Conservation (phyloP, 2,113 vertebrate genomes). For the Proteles cristata region DNA sequence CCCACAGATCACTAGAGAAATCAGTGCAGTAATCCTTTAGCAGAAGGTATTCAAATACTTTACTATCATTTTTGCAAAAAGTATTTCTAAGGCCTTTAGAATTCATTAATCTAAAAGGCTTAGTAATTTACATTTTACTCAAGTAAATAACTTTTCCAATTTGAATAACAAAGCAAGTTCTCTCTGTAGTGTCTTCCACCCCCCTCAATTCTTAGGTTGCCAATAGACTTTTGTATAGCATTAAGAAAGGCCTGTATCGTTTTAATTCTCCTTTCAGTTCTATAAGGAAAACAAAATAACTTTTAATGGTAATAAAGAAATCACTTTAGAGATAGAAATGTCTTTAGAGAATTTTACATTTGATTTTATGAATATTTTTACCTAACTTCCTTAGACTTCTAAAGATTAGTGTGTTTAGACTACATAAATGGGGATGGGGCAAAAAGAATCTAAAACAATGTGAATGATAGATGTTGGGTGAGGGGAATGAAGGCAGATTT, state of each 20-base stretch:
- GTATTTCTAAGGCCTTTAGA: background rate
- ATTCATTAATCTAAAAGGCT: background rate
- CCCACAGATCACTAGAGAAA: background rate
- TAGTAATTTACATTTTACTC: background rate
- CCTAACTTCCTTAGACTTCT: background rate
- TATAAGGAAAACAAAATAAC: background rate
- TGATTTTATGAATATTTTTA: slow-evolving; percentile 23
- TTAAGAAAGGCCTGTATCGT: background rate
- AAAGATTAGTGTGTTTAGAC: background rate
- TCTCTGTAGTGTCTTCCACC: background rate
- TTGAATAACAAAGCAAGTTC: slow-evolving; percentile 24
- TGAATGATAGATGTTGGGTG: background rate
- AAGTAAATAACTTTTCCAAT: background rate
- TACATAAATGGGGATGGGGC: background rate
- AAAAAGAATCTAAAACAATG: background rate
- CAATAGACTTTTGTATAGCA: background rate
- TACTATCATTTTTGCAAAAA: background rate
- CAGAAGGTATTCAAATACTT: background rate
- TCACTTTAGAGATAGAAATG: background rate
- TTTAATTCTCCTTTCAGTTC: background rate
- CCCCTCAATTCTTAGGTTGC: background rate
- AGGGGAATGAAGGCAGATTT: background rate
- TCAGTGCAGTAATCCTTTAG: background rate
- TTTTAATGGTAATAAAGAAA: background rate
- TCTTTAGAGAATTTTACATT: slow-evolving; percentile 1